A percentile compares a stretch with the other conserved stretches of the same genome.
Evolutionary conservation across 1,140 invertebrate genomes (phyloP).

Genomic region (Trachelipus rathkii): DNA sequence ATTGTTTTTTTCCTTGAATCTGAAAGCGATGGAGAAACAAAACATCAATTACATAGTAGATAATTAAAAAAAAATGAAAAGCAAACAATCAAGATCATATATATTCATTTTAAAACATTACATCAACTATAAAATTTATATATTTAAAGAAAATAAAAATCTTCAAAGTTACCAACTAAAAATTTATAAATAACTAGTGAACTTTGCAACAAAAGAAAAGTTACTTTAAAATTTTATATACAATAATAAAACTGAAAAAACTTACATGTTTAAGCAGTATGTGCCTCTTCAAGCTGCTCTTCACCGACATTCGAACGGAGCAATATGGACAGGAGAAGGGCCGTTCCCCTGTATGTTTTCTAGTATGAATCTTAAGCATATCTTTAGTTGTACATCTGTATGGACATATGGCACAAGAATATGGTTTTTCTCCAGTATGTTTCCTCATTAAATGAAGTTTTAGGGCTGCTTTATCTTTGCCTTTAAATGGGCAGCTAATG

Average conservation of each 20-base stretch:
- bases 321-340: conserved; percentile 22
- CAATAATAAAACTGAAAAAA: neutral
- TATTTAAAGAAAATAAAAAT: neutral
- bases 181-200: neutral
- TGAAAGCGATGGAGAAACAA: neutral
- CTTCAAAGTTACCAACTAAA: neutral
- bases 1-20: neutral
- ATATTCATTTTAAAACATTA: neutral
- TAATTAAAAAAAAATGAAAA: too few species aligned
- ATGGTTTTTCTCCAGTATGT: conserved; percentile 29
- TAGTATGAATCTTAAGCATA: conserved; percentile 26
- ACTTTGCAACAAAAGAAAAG: neutral
- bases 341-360: conserved; percentile 22
- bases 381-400: conserved; percentile 26
- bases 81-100: neutral
- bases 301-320: conserved; percentile 18
- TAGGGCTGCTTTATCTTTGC: conserved; percentile 22
- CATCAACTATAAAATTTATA: neutral
- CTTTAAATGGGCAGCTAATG: conserved; percentile 16
- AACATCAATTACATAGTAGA: too few species aligned
- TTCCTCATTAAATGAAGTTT: neutral
- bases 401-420: conserved; percentile 24
- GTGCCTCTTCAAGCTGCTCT: conserved; percentile 26
- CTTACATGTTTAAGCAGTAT: conserved; percentile 13
- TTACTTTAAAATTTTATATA: neutral